Conservation (phyloP, 2,888 invertebrate species). For the Nycteola revayana region DNA sequence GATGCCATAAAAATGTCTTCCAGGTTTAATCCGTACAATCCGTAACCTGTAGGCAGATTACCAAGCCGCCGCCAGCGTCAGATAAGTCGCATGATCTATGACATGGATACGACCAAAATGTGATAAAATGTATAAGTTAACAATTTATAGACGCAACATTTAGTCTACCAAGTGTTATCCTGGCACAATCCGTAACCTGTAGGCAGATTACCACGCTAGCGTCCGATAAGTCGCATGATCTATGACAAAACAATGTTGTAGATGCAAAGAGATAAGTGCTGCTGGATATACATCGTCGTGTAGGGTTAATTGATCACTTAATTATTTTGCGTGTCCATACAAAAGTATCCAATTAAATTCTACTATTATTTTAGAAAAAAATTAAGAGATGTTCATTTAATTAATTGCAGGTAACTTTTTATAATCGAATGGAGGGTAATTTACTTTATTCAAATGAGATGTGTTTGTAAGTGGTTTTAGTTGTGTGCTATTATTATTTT, state of each 20-base stretch:
- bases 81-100: conserved; percentile 41
- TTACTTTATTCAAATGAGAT: conserved; percentile 78
- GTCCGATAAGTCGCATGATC: conserved; percentile 31
- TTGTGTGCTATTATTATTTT: conserved; percentile 78
- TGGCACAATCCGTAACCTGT: too few relatives aligned
- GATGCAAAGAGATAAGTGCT: conserved; percentile 57
- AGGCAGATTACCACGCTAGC: conserved; percentile 19
- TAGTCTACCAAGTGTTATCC: too few relatives aligned
- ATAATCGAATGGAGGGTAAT: conserved; percentile 56
- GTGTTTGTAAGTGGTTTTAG: conserved; percentile 67
- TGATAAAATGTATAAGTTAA: too few relatives aligned
- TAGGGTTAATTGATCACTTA: conserved; percentile 77
- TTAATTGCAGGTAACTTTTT: conserved; percentile 70
- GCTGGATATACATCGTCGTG: conserved; percentile 59
- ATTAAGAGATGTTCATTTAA: conserved; percentile 74
- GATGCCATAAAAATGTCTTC: too few relatives aligned
- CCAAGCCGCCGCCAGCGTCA: neutral
- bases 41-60: conserved; percentile 25
- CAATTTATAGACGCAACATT: too few relatives aligned
- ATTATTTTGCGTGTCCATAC: conserved; percentile 75
- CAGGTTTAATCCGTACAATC: too few relatives aligned
- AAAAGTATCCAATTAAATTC: conserved; percentile 72
- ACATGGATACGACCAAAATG: too few relatives aligned
- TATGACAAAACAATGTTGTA: conserved; percentile 54
- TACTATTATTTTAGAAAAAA: conserved; percentile 76